These are phyloP conservation scores for Cataglyphis altisquamis DNA, from an alignment of 2,888 invertebrate genomes.

Conservation along the genomic window DNA sequence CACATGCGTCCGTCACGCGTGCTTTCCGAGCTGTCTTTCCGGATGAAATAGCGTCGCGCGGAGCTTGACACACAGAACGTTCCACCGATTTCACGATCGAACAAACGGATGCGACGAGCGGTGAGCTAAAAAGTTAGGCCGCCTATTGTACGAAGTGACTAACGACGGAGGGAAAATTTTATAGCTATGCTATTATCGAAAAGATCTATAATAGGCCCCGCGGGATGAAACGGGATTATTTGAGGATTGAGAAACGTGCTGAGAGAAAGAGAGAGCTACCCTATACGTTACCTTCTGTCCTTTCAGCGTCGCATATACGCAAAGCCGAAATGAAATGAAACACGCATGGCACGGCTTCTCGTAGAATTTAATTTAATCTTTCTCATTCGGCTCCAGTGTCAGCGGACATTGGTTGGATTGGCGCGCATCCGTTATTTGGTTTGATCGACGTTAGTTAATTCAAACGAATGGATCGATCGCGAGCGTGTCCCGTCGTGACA, in stretches of 20 bases:
- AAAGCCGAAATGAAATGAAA: slow-evolving; percentile 60
- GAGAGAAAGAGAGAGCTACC: neutral
- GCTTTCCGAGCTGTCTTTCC: neutral
- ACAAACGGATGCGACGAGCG: neutral
- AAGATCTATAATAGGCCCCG: slow-evolving; percentile 66
- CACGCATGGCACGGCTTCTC: slow-evolving; percentile 41
- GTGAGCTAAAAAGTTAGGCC: neutral
- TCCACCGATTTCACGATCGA: slow-evolving; percentile 16
- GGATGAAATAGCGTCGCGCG: neutral
- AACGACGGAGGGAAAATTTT: slow-evolving; percentile 59
- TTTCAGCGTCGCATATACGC: slow-evolving; percentile 20
- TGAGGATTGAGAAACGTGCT: slow-evolving; percentile 54
- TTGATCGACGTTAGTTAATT: slow-evolving; percentile 70
- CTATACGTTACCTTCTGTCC: slow-evolving; percentile 48
- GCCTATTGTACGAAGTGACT: slow-evolving; percentile 49
- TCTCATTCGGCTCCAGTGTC: slow-evolving; percentile 55
- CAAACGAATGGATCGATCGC: slow-evolving; percentile 62
- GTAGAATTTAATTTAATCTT: slow-evolving; percentile 76
- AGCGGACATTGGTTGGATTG: slow-evolving; percentile 1
- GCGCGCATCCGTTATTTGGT: slow-evolving; percentile 41
- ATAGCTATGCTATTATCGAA: slow-evolving; percentile 62
- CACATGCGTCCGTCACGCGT: neutral
- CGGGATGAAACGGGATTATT: slow-evolving; percentile 66
- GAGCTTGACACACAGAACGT: neutral
- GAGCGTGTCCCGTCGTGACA: slow-evolving; percentile 51